A percentile compares a stretch with the other conserved stretches of the same genome.
These are phyloP conservation scores for Lysandra coridon DNA, from an alignment of 2,888 invertebrate genomes.

Conservation along the genomic window DNA sequence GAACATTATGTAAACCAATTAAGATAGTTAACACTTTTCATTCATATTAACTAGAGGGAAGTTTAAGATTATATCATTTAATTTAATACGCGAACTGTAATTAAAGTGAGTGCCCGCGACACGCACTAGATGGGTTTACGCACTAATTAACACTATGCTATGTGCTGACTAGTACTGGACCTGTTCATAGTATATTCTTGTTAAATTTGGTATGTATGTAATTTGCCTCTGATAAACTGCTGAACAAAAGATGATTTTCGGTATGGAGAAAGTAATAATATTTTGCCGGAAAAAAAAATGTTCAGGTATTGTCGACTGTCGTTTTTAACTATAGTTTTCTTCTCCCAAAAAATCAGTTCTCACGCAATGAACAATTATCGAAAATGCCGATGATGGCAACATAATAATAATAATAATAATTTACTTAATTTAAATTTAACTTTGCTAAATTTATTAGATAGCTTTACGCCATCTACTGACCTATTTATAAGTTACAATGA, in stretches of 20 bases:
- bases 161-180: not conserved
- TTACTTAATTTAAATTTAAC: too few species aligned
- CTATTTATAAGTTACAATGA: not conserved
- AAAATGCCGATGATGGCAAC: too few species aligned
- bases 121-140: conserved; percentile 30
- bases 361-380: too few species aligned
- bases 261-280: not conserved
- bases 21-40: conserved; percentile 11
- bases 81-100: not conserved
- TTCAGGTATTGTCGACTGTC: too few species aligned
- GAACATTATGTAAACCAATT: conserved; percentile 17
- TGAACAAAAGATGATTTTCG: too few species aligned
- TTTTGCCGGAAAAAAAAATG: too few species aligned
- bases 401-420: too few species aligned
- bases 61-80: conserved; percentile 22
- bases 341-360: too few species aligned
- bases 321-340: too few species aligned
- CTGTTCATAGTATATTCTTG: not conserved
- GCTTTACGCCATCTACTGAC: not conserved
- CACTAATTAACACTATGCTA: conserved; percentile 29
- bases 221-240: too few species aligned
- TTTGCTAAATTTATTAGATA: too few species aligned
- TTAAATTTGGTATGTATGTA: too few species aligned
- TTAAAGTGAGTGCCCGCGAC: conserved; percentile 14
- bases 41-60: conserved; percentile 10